Percentiles rank a stretch among this genome's conserved stretches.
Conservation (phyloP, 2,113 vertebrate genomes). For the Gymnorhina tibicen region DNA sequence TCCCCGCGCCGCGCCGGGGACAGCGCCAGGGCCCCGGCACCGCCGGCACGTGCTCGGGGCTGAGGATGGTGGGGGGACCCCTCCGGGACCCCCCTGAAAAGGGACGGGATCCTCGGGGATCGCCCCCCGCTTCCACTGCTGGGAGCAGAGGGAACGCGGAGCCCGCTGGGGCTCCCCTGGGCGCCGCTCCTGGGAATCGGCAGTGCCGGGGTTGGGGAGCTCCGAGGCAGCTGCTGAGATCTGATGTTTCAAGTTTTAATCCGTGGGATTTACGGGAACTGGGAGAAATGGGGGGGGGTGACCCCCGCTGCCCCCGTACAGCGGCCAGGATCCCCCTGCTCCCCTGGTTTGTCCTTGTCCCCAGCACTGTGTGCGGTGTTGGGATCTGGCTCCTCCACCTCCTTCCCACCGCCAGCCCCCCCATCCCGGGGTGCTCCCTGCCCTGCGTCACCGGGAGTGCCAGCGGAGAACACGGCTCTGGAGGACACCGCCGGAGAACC, state of each 20-base stretch:
- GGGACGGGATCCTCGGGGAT: neutral
- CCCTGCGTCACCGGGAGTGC: neutral
- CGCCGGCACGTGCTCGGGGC: accelerated
- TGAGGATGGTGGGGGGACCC: neutral
- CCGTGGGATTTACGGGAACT: accelerated
- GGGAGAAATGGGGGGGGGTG: accelerated
- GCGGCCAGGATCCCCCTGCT: neutral
- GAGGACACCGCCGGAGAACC: neutral
- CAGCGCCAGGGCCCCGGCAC: neutral
- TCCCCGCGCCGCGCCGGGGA: neutral
- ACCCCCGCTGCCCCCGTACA: accelerated
- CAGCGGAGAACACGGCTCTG: accelerated
- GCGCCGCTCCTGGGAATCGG: neutral
- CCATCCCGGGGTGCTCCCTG: neutral
- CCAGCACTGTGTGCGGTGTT: accelerated
- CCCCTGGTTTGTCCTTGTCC: too few relatives aligned
- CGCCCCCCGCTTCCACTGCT: accelerated
- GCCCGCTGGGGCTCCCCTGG: accelerated
- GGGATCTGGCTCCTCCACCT: neutral
- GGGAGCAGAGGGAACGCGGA: accelerated
- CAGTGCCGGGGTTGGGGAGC: accelerated
- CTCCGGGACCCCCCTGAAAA: neutral
- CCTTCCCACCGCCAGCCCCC: neutral
- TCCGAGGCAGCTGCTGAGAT: neutral
- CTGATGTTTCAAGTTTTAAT: neutral